Conservation (phyloP, 2,797 vertebrate species). For the Novumbra hubbsi region DNA sequence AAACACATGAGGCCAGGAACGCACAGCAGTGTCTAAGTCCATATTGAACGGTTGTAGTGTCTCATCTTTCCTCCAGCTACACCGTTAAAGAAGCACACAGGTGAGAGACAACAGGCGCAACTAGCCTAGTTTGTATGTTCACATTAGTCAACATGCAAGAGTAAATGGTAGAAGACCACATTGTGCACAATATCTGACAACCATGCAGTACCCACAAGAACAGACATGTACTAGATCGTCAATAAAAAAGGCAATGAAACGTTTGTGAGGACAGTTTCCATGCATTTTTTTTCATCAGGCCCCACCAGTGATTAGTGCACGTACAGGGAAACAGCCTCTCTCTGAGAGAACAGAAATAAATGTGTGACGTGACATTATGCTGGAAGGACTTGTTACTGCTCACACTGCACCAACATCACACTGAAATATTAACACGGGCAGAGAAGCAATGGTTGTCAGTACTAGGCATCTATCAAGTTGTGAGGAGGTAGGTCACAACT, state of each 20-base stretch:
- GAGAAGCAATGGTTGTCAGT: slow-evolving; percentile 1
- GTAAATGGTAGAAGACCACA: not conserved
- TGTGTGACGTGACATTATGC: slow-evolving; percentile 28
- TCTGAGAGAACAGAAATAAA: slow-evolving; percentile 33
- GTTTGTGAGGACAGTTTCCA: not conserved
- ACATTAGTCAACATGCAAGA: not conserved
- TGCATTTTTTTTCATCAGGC: not conserved
- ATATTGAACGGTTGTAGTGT: not conserved
- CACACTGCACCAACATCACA: slow-evolving; percentile 77
- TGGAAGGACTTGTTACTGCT: slow-evolving; percentile 36
- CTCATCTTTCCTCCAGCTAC: not conserved
- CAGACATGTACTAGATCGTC: not conserved
- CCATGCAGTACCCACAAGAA: not conserved
- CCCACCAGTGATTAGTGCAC: not conserved
- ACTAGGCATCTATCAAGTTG: not conserved
- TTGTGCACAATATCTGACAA: not conserved
- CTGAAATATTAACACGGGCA: slow-evolving; percentile 81
- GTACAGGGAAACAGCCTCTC: slow-evolving; percentile 1
- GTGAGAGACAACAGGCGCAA: not conserved
- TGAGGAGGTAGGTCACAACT: slow-evolving; percentile 1
- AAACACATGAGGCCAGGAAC: not conserved
- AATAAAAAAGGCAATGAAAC: not conserved
- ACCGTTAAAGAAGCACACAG: not conserved
- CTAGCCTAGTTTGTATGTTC: not conserved
- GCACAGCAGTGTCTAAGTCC: not conserved